Evolutionary conservation across 2,113 vertebrate genomes (phyloP).

Genomic region (Tamias sibiricus): DNA sequence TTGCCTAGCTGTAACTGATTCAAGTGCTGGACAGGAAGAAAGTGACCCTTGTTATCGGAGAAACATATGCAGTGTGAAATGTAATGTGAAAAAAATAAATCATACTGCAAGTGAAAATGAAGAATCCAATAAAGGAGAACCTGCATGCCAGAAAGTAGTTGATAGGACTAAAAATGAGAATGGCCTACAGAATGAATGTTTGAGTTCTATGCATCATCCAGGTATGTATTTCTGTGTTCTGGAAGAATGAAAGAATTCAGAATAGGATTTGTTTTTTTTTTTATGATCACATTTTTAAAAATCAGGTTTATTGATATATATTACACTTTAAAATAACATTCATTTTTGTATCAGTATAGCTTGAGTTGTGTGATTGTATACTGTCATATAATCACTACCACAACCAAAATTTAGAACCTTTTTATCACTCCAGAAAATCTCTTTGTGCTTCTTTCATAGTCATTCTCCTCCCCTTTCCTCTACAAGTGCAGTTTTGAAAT

Average conservation of each 20-base stretch:
- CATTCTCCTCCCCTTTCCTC: not conserved
- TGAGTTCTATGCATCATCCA: conserved; percentile 85
- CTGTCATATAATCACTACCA: not conserved
- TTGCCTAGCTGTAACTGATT: conserved; percentile 82
- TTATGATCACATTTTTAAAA: not conserved
- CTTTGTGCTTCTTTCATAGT: not conserved
- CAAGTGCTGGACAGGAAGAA: conserved; percentile 84
- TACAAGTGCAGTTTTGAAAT: not conserved
- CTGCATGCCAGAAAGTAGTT: conserved; percentile 84
- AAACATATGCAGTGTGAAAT: conserved; percentile 84
- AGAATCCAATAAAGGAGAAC: conserved; percentile 85
- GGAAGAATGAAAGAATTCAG: conserved; percentile 42
- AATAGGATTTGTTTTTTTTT: conserved; percentile 36
- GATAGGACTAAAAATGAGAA: conserved; percentile 85
- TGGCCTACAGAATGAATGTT: conserved; percentile 88
- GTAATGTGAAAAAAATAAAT: conserved; percentile 85
- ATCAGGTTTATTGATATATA: conserved; percentile 17
- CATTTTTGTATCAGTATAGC: not conserved
- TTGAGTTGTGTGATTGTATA: conserved; percentile 51
- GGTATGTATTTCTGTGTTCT: conserved; percentile 83
- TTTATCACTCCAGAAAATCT: not conserved
- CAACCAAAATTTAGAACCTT: not conserved
- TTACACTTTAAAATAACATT: conserved; percentile 16
- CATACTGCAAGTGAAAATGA: conserved; percentile 84
- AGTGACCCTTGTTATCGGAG: conserved; percentile 82